These are phyloP conservation scores for Neotoma lepida DNA, from an alignment of 2,113 vertebrate species.

Conservation along the genomic window DNA sequence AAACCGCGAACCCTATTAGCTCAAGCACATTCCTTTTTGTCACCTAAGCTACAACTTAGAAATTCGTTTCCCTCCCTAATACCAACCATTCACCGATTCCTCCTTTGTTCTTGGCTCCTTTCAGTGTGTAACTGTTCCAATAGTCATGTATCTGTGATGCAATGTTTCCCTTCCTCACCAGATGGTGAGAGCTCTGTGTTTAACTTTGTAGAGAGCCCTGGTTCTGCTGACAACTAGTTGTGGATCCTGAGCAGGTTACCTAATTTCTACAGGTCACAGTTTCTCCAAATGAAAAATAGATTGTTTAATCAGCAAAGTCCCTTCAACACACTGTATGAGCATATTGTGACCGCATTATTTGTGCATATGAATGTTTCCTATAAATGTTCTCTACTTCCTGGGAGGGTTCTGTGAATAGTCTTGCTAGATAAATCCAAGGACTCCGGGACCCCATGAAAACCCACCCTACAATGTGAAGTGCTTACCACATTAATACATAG, in stretches of 20 bases:
- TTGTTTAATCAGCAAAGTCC: slow-evolving; percentile 19
- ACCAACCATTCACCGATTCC: background rate
- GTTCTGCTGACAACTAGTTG: slow-evolving; percentile 39
- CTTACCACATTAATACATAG: background rate
- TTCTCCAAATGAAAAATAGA: slow-evolving; percentile 40
- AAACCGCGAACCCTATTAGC: background rate
- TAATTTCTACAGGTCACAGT: slow-evolving; percentile 39
- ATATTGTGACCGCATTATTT: slow-evolving; percentile 22
- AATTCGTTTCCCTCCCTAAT: slow-evolving; percentile 1
- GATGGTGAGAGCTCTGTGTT: slow-evolving; percentile 1
- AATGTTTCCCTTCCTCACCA: slow-evolving; percentile 1
- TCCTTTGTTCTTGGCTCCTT: slow-evolving; percentile 13
- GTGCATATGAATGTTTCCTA: background rate
- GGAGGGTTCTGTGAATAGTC: slow-evolving; percentile 13
- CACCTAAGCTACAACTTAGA: slow-evolving; percentile 44
- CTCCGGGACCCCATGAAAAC: background rate
- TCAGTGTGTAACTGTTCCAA: background rate
- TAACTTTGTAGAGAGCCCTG: slow-evolving; percentile 7
- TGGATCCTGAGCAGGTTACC: slow-evolving; percentile 10
- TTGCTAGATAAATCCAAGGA: background rate
- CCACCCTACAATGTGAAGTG: background rate
- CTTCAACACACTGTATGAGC: slow-evolving; percentile 8
- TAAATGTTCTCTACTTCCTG: slow-evolving; percentile 13
- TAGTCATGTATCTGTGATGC: slow-evolving; percentile 2
- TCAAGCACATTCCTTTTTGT: slow-evolving; percentile 30